Percentiles rank a stretch among this genome's conserved stretches.
Conservation (phyloP, 2,888 invertebrate species). For the Cryptocheilus praepositus region DNA sequence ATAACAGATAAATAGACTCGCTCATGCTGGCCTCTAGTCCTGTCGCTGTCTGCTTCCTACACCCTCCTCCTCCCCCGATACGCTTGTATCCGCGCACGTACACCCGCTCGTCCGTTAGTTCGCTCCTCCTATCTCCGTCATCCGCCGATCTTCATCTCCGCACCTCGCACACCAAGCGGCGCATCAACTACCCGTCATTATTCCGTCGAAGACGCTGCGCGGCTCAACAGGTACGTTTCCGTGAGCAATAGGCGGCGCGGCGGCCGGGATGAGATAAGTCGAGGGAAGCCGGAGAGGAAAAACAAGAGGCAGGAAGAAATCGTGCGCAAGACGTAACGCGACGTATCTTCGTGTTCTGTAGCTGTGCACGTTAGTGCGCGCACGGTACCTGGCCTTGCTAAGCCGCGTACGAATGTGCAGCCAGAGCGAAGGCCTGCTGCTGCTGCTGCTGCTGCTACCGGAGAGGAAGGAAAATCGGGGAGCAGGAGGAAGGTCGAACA, state of each 20-base stretch:
- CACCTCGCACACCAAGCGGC: conserved; percentile 33
- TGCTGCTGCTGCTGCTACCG: not conserved
- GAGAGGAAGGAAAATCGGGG: conserved; percentile 23
- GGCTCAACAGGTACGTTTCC: conserved; percentile 53
- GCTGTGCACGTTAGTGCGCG: not conserved
- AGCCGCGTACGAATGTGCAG: conserved; percentile 3
- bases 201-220: conserved; percentile 43
- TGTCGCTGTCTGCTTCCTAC: too few species aligned
- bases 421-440: not conserved
- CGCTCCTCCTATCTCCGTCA: too few species aligned
- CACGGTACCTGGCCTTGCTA: too few species aligned
- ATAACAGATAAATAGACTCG: too few species aligned
- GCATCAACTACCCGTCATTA: conserved; percentile 50
- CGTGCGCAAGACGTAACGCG: not conserved
- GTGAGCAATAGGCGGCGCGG: conserved; percentile 18
- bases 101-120: too few species aligned
- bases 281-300: conserved; percentile 20
- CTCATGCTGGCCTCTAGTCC: too few species aligned
- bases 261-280: conserved; percentile 20
- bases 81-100: not conserved
- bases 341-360: not conserved
- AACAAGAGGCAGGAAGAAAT: not conserved
- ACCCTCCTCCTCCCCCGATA: not conserved
- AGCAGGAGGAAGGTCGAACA: conserved; percentile 20
- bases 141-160: too few species aligned